phyloP scores from a whole-genome alignment of 2,888 invertebrate genomes.

The Oxycera nigricornis region DNA sequence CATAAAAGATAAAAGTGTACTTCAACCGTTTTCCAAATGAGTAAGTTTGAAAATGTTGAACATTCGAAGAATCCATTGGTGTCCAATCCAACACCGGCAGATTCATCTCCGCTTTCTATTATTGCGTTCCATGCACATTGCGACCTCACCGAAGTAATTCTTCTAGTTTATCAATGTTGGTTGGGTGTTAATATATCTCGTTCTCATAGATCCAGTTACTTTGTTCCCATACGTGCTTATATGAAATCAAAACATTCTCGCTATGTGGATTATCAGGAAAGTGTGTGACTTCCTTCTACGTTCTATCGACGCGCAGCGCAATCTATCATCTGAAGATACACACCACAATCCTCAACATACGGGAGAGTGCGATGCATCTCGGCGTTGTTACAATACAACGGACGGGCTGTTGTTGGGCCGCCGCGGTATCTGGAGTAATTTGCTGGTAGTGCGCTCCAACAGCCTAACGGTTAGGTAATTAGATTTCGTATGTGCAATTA shows the following conservation, averaged over 20 bases:
- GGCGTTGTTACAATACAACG: not conserved
- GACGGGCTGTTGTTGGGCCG: not conserved
- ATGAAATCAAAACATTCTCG: slow-evolving; percentile 7
- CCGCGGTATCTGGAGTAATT: slow-evolving; percentile 6
- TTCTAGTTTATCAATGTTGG: too few relatives aligned
- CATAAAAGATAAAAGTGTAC: too few relatives aligned
- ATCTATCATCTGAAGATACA: not conserved
- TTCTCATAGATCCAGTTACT: too few relatives aligned
- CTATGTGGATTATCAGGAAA: not conserved
- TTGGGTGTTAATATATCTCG: too few relatives aligned
- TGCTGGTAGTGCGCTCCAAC: slow-evolving; percentile 40
- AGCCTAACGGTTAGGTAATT: slow-evolving; percentile 51
- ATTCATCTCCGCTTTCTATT: too few relatives aligned
- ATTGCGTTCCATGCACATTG: too few relatives aligned
- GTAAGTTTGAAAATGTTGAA: too few relatives aligned
- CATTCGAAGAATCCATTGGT: too few relatives aligned
- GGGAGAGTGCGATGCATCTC: not conserved
- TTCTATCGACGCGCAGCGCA: not conserved
- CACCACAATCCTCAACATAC: not conserved
- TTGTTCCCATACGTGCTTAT: slow-evolving; percentile 22
- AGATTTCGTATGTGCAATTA: slow-evolving; percentile 50
- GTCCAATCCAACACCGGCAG: too few relatives aligned
- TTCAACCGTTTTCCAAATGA: too few relatives aligned
- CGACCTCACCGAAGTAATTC: too few relatives aligned
- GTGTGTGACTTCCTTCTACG: not conserved